Evolutionary conservation across 2,888 invertebrate species (phyloP).

Genomic region (Trichogramma dendrolimi): DNA sequence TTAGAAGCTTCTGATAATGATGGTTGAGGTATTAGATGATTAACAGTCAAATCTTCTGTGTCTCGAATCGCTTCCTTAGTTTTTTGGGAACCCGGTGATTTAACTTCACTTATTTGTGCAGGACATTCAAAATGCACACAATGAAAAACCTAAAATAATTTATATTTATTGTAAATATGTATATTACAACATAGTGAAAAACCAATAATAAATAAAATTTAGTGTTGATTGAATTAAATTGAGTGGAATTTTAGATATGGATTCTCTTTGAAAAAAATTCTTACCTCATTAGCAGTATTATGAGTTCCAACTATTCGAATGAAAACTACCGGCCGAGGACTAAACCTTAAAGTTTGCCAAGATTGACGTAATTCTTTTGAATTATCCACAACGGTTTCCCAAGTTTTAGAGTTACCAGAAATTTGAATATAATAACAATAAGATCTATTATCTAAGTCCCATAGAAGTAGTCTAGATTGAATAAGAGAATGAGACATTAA

Average conservation of each 20-base stretch:
- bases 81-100: constrained; percentile 34
- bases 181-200: constrained; percentile 45
- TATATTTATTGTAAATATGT: background rate
- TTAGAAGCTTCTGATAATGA: constrained; percentile 42
- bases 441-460: constrained; percentile 94
- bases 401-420: constrained; percentile 85
- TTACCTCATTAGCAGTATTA: constrained; percentile 94
- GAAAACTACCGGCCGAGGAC: constrained; percentile 79
- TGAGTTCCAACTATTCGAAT: constrained; percentile 93
- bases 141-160: constrained; percentile 76
- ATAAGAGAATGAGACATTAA: constrained; percentile 1
- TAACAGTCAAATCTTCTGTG: constrained; percentile 21
- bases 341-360: constrained; percentile 89
- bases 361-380: constrained; percentile 82
- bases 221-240: background rate
- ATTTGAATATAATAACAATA: constrained; percentile 97
- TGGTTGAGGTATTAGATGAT: constrained; percentile 16
- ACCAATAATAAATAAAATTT: constrained; percentile 2
- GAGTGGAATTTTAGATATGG: constrained; percentile 1
- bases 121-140: constrained; percentile 98
- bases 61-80: constrained; percentile 8
- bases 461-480: constrained; percentile 69
- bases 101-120: constrained; percentile 55
- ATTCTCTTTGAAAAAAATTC: constrained; percentile 1
- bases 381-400: constrained; percentile 87